phyloP scores from a whole-genome alignment of 2,888 invertebrate genomes.

The Carterocephalus palaemon region DNA sequence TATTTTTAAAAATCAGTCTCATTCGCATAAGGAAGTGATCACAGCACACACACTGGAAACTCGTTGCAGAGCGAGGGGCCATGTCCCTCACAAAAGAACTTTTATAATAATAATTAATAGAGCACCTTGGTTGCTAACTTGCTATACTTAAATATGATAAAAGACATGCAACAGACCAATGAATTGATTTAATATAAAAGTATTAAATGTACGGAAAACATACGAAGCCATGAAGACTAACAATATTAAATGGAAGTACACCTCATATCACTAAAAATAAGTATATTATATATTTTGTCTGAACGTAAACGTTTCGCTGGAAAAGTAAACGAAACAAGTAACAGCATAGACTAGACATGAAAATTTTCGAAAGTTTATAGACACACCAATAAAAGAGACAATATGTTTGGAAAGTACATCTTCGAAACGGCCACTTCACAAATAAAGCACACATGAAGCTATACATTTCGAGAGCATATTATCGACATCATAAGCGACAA shows the following conservation, averaged over 20 bases:
- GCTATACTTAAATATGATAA: slow-evolving; percentile 66
- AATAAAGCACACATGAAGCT: slow-evolving; percentile 40
- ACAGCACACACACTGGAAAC: slow-evolving; percentile 77
- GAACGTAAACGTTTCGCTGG: slow-evolving; percentile 36
- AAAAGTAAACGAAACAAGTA: slow-evolving; percentile 47
- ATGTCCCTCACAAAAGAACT: slow-evolving; percentile 65
- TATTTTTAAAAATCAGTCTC: slow-evolving; percentile 77
- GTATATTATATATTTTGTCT: slow-evolving; percentile 30
- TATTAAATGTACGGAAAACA: slow-evolving; percentile 53
- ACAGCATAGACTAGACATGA: slow-evolving; percentile 68
- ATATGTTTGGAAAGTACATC: slow-evolving; percentile 45
- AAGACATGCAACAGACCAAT: slow-evolving; percentile 61
- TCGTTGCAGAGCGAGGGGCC: slow-evolving; percentile 72
- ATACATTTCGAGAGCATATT: slow-evolving; percentile 30
- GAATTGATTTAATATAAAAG: slow-evolving; percentile 52
- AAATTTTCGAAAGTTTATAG: slow-evolving; percentile 55
- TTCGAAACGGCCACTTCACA: slow-evolving; percentile 53
- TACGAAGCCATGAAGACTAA: slow-evolving; percentile 45
- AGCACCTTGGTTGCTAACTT: slow-evolving; percentile 71
- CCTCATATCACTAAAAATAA: slow-evolving; percentile 47
- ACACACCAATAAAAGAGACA: slow-evolving; percentile 44
- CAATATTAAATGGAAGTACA: slow-evolving; percentile 47
- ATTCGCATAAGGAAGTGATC: slow-evolving; percentile 79
- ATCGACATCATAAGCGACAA: slow-evolving; percentile 31
- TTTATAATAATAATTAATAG: slow-evolving; percentile 68